Evolutionary conservation across 2,113 vertebrate species (phyloP).

Genomic region (Xerus inauris): DNA sequence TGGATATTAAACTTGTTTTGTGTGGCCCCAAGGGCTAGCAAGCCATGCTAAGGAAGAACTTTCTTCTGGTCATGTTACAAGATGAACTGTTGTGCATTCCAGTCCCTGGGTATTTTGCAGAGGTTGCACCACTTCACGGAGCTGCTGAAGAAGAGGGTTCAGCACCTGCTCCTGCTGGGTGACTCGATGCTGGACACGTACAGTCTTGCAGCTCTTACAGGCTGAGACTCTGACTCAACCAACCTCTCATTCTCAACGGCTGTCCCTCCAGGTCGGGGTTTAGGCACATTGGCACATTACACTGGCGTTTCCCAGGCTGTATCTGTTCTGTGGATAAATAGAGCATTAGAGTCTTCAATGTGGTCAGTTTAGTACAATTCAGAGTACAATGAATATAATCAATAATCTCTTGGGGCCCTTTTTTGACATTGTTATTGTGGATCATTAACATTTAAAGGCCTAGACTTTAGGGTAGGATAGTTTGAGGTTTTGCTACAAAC

Average conservation of each 20-base stretch:
- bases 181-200: not conserved
- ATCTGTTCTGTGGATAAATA: slow-evolving; percentile 90
- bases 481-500: not conserved
- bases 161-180: not conserved
- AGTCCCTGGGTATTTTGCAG: not conserved
- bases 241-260: slow-evolving; percentile 88
- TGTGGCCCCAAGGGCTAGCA: not conserved
- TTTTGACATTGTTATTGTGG: not conserved
- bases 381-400: slow-evolving; percentile 47
- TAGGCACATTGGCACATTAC: slow-evolving; percentile 86
- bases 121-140: not conserved
- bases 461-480: not conserved
- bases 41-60: not conserved
- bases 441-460: slow-evolving; percentile 9
- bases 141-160: not conserved
- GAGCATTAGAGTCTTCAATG: slow-evolving; percentile 79
- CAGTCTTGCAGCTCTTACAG: not conserved
- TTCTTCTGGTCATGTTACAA: not conserved
- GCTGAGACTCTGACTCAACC: slow-evolving; percentile 68
- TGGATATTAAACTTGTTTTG: not conserved
- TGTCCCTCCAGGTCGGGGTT: slow-evolving; percentile 89
- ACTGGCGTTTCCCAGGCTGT: slow-evolving; percentile 88
- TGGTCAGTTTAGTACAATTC: not conserved
- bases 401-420: not conserved
- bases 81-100: not conserved